A percentile compares a stretch with the other conserved stretches of the same genome.
Conservation (phyloP, 2,888 invertebrate genomes). For the Scelioninae gen. 2 region DNA sequence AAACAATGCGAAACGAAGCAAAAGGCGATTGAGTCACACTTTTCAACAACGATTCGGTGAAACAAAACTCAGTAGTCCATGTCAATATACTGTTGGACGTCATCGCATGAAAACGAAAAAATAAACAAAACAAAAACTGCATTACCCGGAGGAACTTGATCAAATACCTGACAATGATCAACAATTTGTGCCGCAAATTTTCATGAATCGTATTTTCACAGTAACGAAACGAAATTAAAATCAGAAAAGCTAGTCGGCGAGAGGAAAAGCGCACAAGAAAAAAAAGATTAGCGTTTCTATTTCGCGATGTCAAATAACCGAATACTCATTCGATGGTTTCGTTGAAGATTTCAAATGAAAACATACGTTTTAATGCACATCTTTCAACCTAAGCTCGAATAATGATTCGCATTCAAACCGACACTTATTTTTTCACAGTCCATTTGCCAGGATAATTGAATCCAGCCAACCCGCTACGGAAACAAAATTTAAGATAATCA, state of each 20-base stretch:
- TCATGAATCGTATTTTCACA: constrained; percentile 23
- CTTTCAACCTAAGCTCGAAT: constrained; percentile 8
- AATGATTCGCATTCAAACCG: constrained; percentile 16
- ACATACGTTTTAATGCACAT: constrained; percentile 6
- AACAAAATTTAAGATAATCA: constrained; percentile 17
- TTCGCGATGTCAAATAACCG: neutral
- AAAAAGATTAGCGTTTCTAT: constrained; percentile 27
- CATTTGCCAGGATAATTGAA: constrained; percentile 24
- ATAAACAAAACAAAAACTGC: neutral
- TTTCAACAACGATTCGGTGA: too few relatives aligned
- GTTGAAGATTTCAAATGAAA: constrained; percentile 1
- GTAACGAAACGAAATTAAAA: constrained; percentile 17
- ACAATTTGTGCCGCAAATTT: constrained; percentile 24
- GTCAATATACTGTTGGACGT: constrained; percentile 34
- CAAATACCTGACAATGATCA: constrained; percentile 5
- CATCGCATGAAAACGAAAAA: neutral
- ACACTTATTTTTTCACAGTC: constrained; percentile 24
- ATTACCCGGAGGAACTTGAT: neutral
- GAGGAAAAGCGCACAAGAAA: too few relatives aligned
- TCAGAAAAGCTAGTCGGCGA: too few relatives aligned
- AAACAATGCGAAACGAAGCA: constrained; percentile 8
- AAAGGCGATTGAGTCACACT: neutral
- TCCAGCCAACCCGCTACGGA: neutral
- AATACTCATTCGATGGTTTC: constrained; percentile 8
- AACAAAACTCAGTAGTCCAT: constrained; percentile 41